These are phyloP conservation scores for Cariama cristata DNA, from an alignment of 2,113 vertebrate genomes.

Conservation along the genomic window DNA sequence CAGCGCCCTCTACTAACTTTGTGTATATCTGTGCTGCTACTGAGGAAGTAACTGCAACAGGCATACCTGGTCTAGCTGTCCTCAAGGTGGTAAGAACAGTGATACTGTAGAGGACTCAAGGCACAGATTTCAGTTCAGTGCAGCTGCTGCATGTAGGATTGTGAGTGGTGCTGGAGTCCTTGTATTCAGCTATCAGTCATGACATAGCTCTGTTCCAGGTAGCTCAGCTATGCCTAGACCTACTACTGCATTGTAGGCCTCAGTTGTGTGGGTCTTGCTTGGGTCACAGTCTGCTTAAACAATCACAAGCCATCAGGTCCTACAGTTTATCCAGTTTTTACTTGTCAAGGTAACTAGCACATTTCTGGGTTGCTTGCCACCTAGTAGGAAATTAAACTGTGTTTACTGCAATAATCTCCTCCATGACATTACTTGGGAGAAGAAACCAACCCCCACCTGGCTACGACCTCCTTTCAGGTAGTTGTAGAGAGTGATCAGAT, in stretches of 20 bases:
- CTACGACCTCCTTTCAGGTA: no score
- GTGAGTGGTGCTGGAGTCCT: neutral
- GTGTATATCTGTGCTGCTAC: accelerated
- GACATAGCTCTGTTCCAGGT: neutral
- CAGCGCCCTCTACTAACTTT: neutral
- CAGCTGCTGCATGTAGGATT: neutral
- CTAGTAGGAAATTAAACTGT: neutral
- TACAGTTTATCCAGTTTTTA: neutral
- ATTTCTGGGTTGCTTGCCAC: neutral
- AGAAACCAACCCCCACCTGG: no score
- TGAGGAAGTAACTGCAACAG: neutral
- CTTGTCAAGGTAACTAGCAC: neutral
- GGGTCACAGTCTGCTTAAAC: neutral
- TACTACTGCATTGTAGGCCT: neutral
- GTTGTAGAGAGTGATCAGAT: no score
- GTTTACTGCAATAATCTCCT: neutral
- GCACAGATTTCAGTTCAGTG: neutral
- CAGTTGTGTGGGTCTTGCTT: neutral
- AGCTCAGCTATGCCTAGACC: neutral
- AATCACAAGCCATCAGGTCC: neutral
- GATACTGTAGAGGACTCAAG: neutral
- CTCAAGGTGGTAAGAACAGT: neutral
- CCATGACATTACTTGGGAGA: neutral
- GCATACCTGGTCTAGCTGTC: neutral
- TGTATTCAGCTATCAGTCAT: neutral